These are phyloP conservation scores for Cervus canadensis DNA, from an alignment of 2,113 vertebrate species.

Conservation along the genomic window DNA sequence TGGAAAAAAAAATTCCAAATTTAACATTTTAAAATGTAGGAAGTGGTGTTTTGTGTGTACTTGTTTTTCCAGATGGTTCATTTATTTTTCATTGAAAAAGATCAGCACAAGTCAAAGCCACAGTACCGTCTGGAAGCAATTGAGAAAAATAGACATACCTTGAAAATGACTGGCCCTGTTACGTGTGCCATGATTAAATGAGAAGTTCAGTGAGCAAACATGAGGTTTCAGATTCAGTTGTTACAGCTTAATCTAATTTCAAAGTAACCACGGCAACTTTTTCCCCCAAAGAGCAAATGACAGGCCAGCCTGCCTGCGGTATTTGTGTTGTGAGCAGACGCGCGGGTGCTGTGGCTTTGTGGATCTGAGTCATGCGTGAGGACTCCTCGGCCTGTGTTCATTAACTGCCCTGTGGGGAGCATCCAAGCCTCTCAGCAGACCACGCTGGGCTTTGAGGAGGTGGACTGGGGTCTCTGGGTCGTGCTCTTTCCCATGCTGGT, in stretches of 20 bases:
- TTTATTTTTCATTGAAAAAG: constrained; percentile 72
- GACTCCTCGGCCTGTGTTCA: not conserved
- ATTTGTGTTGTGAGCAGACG: not conserved
- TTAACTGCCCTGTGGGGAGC: not conserved
- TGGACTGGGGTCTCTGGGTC: fast-evolving
- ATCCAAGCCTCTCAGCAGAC: not conserved
- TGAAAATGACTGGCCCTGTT: constrained; percentile 54
- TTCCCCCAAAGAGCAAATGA: not conserved
- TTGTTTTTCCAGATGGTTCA: constrained; percentile 73
- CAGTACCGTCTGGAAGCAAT: constrained; percentile 69
- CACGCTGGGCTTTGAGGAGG: not conserved
- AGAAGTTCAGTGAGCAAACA: constrained; percentile 46
- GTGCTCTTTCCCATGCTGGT: not conserved
- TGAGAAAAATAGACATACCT: constrained; percentile 60
- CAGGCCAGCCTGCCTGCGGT: not conserved
- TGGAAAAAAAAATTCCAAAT: constrained; percentile 40
- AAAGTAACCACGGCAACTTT: constrained; percentile 12
- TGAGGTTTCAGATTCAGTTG: constrained; percentile 46
- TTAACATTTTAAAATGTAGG: constrained; percentile 68
- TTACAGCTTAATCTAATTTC: constrained; percentile 62
- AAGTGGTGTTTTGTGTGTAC: constrained; percentile 61
- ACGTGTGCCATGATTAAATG: constrained; percentile 37
- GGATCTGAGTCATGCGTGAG: not conserved
- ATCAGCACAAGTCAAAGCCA: constrained; percentile 67
- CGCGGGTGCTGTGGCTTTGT: not conserved